These are phyloP conservation scores for Heliconius ethilla DNA, from an alignment of 2,888 invertebrate species.

Conservation along the genomic window DNA sequence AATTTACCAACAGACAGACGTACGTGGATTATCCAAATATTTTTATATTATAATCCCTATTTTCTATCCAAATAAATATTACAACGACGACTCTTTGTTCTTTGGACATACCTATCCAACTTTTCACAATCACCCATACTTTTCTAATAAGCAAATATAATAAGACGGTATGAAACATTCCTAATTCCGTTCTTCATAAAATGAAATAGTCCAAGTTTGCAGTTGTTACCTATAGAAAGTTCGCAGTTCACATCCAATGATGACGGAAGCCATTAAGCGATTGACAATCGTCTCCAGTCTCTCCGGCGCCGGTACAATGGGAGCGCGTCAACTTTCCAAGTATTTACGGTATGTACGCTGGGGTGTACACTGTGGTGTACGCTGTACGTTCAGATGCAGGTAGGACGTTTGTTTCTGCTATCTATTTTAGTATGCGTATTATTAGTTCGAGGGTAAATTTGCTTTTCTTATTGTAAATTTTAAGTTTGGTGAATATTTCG, in stretches of 20 bases:
- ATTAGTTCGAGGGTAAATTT: background rate
- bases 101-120: background rate
- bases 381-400: slow-evolving; percentile 68
- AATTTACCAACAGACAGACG: too few relatives aligned
- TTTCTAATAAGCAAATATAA: slow-evolving; percentile 6
- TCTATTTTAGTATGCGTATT: slow-evolving; percentile 53
- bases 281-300: slow-evolving; percentile 65
- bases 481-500: background rate
- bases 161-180: slow-evolving; percentile 12
- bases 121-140: background rate
- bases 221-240: slow-evolving; percentile 36
- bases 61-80: background rate
- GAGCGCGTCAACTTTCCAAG: slow-evolving; percentile 60
- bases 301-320: slow-evolving; percentile 57
- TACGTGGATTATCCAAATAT: background rate
- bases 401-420: slow-evolving; percentile 79
- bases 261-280: slow-evolving; percentile 71
- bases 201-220: slow-evolving; percentile 38
- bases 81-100: background rate
- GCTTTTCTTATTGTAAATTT: background rate
- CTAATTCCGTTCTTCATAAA: slow-evolving; percentile 31
- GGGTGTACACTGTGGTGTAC: too few relatives aligned
- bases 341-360: slow-evolving; percentile 55
- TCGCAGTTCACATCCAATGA: slow-evolving; percentile 40
- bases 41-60: background rate